phyloP scores from a whole-genome alignment of 2,113 vertebrate species.

The Sebastes fasciatus region DNA sequence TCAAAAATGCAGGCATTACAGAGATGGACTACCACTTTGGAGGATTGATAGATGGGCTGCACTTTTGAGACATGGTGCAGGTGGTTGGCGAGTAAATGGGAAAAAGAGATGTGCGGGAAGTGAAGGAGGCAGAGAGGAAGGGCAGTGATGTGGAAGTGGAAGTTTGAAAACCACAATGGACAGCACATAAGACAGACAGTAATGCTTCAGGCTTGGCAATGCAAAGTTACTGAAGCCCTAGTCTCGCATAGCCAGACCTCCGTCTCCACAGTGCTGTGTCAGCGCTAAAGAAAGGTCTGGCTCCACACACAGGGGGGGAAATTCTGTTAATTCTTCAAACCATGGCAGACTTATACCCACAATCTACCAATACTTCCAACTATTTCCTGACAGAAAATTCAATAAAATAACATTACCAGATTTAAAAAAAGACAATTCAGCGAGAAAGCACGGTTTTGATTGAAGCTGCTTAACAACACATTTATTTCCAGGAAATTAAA shows the following conservation, averaged over 20 bases:
- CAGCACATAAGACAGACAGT: neutral
- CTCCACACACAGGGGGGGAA: no score
- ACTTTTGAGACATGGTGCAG: slow-evolving; percentile 38
- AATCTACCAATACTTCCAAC: neutral
- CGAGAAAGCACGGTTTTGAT: neutral
- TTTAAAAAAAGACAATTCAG: neutral
- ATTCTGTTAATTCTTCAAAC: no score
- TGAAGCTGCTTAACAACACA: neutral
- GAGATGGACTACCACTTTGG: slow-evolving; percentile 27
- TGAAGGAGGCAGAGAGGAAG: slow-evolving; percentile 14
- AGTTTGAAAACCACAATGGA: slow-evolving; percentile 25
- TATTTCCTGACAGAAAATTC: neutral
- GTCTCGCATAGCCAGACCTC: no score
- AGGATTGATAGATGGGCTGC: slow-evolving; percentile 43
- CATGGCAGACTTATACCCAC: no score
- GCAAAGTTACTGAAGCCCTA: neutral
- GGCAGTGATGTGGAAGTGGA: slow-evolving; percentile 6
- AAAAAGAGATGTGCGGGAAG: slow-evolving; percentile 36
- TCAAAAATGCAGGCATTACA: slow-evolving; percentile 20
- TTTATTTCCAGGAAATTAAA: neutral
- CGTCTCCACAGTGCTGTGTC: no score
- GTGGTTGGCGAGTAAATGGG: slow-evolving; percentile 37
- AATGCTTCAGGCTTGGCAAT: neutral
- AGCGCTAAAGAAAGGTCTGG: no score
- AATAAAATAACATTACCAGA: neutral